Base-by-base conservation (phyloP, 2,797 vertebrate genomes). In the Calcarius lapponicus region DNA sequence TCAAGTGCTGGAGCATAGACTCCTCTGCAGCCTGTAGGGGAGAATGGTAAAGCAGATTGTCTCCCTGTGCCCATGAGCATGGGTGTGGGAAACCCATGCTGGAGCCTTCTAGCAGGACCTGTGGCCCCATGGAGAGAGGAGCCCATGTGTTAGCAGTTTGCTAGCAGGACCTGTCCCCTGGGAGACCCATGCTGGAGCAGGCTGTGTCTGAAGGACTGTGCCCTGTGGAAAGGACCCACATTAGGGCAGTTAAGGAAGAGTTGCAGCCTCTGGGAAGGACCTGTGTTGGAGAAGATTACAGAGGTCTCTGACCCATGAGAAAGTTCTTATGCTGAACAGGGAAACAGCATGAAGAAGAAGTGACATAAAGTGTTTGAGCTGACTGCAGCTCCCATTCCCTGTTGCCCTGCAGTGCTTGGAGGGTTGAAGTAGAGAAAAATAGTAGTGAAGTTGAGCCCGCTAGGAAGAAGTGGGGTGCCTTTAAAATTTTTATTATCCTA, bases 361-460 rank as follows among this genome's bases (percentile, higher is more conserved):
- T 6, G 9, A 11, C n/a, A 40, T 31, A 58, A 75, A 22, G 9
- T 8, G 4, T 45, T n/a, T 43, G 29, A 6, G 28, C 5, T 67
- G 36, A 42, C 15, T 16, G 11, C 18, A 64, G 0, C 8, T n/a
- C 3, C 4, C 10, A 22, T 71, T 91, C 13, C 8, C 7, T 4
- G 4, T 34, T 17, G 18, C 9, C 8, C 6, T 64, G 17, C 2
- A 6, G 3, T 18, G 3, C 29, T 48, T 0, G 0, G 1, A 3
- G 4, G 8, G 3, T 29, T 22, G 11, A 71, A n/a, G 4, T 38
- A 40, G 17, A 45, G 24, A 11, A 54, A 75, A 72, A 50, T 4
- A 4, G 4, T 48, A n/a, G 18, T 67, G 36, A 71, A 66, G 13
- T 10, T 54, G 29, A 76, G n/a, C 9, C 18, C 7, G 1, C 13